Percentiles rank a stretch among this genome's conserved stretches.
phyloP scores from a whole-genome alignment of 2,888 invertebrate species.

The Physocephala rufipes region DNA sequence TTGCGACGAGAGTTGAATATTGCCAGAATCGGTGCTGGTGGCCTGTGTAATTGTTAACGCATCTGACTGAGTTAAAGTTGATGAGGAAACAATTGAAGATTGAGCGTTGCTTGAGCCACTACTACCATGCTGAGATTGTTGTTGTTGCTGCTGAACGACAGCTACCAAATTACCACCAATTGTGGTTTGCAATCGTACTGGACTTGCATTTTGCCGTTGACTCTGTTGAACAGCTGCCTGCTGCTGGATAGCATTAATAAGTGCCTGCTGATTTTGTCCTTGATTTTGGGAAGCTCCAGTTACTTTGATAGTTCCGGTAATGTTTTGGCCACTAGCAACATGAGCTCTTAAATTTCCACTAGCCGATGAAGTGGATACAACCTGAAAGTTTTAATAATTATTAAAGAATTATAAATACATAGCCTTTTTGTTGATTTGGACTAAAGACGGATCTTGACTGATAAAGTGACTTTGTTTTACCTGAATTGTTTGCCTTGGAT shows the following conservation, averaged over 20 bases:
- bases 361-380: conserved; percentile 69
- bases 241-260: conserved; percentile 67
- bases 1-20: conserved; percentile 45
- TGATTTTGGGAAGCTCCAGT: conserved; percentile 60
- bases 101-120: conserved; percentile 29
- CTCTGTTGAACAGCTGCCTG: conserved; percentile 68
- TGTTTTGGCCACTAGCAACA: conserved; percentile 62
- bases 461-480: conserved; percentile 49
- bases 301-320: conserved; percentile 69
- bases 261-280: conserved; percentile 68
- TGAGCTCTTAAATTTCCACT: conserved; percentile 68
- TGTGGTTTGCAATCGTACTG: conserved; percentile 70
- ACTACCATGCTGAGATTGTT: conserved; percentile 44
- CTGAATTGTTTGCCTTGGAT: conserved; percentile 70
- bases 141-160: conserved; percentile 68
- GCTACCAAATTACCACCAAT: conserved; percentile 69
- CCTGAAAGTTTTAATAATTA: conserved; percentile 58
- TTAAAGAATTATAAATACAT: not conserved
- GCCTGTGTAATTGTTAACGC: conserved; percentile 61
- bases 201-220: conserved; percentile 70
- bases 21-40: conserved; percentile 45
- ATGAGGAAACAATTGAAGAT: conserved; percentile 12
- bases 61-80: conserved; percentile 54
- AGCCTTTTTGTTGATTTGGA: not conserved
- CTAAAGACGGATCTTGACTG: not conserved